Conservation (phyloP, 2,888 invertebrate species). For the Drosophila mulleri region DNA sequence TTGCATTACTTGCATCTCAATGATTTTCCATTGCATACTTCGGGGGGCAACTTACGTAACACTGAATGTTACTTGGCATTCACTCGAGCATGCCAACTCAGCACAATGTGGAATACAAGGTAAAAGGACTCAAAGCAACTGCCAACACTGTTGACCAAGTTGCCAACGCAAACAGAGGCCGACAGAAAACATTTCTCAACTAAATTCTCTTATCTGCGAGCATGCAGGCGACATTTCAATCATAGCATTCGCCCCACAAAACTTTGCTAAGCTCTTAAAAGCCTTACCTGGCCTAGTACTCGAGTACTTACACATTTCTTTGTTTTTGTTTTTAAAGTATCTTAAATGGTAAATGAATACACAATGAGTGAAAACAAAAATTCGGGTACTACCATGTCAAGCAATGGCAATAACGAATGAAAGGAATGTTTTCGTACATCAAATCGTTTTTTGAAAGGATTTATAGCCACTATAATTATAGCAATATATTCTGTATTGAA, state of each 20-base stretch:
- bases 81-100: background rate
- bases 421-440: too few species aligned
- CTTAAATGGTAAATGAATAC: background rate
- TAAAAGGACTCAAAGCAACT: conserved; percentile 9
- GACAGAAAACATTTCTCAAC: conserved; percentile 20
- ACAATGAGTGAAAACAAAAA: background rate
- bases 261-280: conserved; percentile 32
- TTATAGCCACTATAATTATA: too few species aligned
- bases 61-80: conserved; percentile 7
- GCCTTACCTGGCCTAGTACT: conserved; percentile 1
- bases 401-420: background rate
- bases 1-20: conserved; percentile 64
- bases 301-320: conserved; percentile 2
- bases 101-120: conserved; percentile 5
- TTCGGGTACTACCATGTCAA: too few species aligned
- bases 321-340: background rate
- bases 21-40: conserved; percentile 63
- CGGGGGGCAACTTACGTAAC: conserved; percentile 59
- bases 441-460: too few species aligned
- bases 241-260: conserved; percentile 34
- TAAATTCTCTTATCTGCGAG: conserved; percentile 56
- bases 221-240: conserved; percentile 51
- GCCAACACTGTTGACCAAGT: conserved; percentile 35
- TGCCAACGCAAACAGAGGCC: conserved; percentile 31
- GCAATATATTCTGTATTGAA: too few species aligned